These are phyloP conservation scores for Pandemis corylana DNA, from an alignment of 2,888 invertebrate species.

Conservation along the genomic window DNA sequence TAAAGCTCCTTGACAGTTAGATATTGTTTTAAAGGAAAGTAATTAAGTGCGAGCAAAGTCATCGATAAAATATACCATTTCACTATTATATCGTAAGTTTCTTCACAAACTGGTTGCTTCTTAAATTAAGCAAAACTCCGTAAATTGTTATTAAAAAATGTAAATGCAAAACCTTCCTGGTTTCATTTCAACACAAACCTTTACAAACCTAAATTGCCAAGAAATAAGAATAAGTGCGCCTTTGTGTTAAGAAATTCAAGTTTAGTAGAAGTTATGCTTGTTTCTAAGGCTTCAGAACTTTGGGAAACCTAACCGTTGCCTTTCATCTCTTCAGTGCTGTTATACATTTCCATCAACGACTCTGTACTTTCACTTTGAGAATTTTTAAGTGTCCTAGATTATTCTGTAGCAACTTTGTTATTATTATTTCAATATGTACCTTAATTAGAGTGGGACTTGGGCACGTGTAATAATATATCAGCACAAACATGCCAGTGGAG, in stretches of 20 bases:
- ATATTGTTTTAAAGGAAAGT: too few species aligned
- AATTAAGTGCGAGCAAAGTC: too few species aligned
- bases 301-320: constrained; percentile 63
- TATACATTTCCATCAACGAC: constrained; percentile 47
- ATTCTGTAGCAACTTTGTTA: constrained; percentile 39
- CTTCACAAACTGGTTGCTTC: background rate
- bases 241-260: constrained; percentile 63
- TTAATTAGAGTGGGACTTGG: constrained; percentile 36
- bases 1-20: background rate
- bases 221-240: constrained; percentile 55
- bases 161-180: constrained; percentile 35
- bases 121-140: background rate
- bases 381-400: constrained; percentile 41
- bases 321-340: constrained; percentile 61
- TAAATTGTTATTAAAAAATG: constrained; percentile 30
- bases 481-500: constrained; percentile 53
- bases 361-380: constrained; percentile 40
- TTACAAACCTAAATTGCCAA: constrained; percentile 56
- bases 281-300: constrained; percentile 73
- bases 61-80: background rate
- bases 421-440: constrained; percentile 40
- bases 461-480: constrained; percentile 40
- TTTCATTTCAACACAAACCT: constrained; percentile 46
- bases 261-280: constrained; percentile 61
- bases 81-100: background rate